Percentiles rank a stretch among this genome's conserved stretches.
Evolutionary conservation across 2,797 vertebrate genomes (phyloP).

Genomic region (Diceros bicornis): DNA sequence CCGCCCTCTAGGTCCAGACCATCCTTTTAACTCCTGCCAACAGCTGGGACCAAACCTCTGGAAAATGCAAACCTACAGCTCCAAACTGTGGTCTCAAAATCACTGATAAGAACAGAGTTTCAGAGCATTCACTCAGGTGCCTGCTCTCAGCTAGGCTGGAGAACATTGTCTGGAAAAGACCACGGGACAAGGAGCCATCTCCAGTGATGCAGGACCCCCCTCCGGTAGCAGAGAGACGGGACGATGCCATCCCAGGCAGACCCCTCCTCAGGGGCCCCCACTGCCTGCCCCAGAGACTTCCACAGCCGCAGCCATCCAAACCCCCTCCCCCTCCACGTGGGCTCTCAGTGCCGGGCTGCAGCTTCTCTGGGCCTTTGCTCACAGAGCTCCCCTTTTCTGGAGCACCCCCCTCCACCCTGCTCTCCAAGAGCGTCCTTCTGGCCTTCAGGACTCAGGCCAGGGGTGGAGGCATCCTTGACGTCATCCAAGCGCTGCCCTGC

Average conservation of each 20-base stretch:
- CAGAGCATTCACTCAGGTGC: fast-evolving
- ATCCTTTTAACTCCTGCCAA: neutral
- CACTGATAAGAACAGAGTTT: neutral
- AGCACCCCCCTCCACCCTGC: neutral
- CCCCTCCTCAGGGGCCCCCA: neutral
- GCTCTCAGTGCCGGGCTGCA: fast-evolving
- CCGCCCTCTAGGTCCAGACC: fast-evolving
- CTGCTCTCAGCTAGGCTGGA: fast-evolving
- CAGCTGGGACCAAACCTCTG: neutral
- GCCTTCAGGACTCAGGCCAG: fast-evolving
- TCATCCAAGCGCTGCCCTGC: fast-evolving
- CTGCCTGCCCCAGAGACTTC: neutral
- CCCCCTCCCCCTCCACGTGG: neutral
- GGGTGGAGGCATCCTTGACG: fast-evolving
- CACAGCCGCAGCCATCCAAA: neutral
- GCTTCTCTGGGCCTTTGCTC: fast-evolving
- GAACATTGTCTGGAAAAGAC: neutral
- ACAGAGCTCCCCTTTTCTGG: too few species aligned
- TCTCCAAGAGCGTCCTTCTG: fast-evolving
- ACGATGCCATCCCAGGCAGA: too few species aligned
- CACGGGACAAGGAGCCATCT: fast-evolving
- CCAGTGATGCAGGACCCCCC: fast-evolving
- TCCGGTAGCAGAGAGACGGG: fast-evolving
- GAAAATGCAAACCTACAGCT: neutral
- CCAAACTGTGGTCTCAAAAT: neutral